phyloP scores from a whole-genome alignment of 2,888 invertebrate species.

The Dasysyrphus albostriatus region DNA sequence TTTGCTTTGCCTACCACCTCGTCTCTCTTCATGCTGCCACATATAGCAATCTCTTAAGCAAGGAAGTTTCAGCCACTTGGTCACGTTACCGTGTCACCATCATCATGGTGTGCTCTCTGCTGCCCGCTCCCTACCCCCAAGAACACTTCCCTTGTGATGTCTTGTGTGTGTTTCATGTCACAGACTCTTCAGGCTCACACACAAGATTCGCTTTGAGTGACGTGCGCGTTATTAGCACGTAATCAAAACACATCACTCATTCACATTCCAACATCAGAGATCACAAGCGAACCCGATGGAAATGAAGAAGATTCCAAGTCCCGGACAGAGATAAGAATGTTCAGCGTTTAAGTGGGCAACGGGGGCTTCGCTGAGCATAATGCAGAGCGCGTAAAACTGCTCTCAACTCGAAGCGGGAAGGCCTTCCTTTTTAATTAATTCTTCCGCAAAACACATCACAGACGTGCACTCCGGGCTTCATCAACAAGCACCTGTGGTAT shows the following conservation, averaged over 20 bases:
- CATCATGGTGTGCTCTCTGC: constrained; percentile 12
- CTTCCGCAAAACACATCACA: constrained; percentile 49
- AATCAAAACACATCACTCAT: constrained; percentile 75
- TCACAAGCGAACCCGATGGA: constrained; percentile 54
- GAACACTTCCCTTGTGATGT: constrained; percentile 21
- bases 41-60: constrained; percentile 62
- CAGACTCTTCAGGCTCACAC: constrained; percentile 55
- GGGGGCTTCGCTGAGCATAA: constrained; percentile 12
- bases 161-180: constrained; percentile 53
- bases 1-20: not conserved
- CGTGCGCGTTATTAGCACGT: constrained; percentile 74
- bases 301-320: constrained; percentile 65
- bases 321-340: constrained; percentile 58
- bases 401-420: constrained; percentile 5
- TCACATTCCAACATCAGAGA: constrained; percentile 43
- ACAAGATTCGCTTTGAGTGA: constrained; percentile 68
- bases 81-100: constrained; percentile 74
- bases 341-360: constrained; percentile 54
- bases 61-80: constrained; percentile 73
- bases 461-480: constrained; percentile 21
- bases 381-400: constrained; percentile 36
- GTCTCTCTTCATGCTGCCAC: constrained; percentile 9
- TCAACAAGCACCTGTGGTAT: constrained; percentile 57
- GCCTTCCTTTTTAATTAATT: constrained; percentile 52
- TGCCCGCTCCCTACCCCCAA: not conserved